Percentiles rank a stretch among this genome's conserved stretches.
These are phyloP conservation scores for Incurvaria masculella DNA, from an alignment of 2,888 invertebrate genomes.

Conservation along the genomic window DNA sequence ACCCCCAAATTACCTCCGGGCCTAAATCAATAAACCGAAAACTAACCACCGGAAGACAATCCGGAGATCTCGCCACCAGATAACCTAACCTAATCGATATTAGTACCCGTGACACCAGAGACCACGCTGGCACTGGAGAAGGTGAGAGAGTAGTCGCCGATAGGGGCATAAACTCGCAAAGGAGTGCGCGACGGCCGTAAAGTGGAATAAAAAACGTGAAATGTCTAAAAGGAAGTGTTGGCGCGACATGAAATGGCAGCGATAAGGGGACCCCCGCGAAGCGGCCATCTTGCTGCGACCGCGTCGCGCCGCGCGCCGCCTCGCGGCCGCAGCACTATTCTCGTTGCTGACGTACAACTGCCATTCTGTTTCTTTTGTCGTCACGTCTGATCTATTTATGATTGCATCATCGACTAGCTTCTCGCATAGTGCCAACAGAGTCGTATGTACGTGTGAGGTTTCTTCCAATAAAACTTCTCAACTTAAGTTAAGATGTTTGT, in stretches of 20 bases:
- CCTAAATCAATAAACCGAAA: constrained; percentile 46
- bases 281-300: constrained; percentile 21
- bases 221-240: constrained; percentile 51
- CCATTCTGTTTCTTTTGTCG: too few relatives aligned
- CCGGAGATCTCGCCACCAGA: constrained; percentile 39
- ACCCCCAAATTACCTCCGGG: constrained; percentile 10
- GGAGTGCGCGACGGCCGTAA: constrained; percentile 51
- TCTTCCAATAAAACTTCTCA: too few relatives aligned
- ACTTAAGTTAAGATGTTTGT: too few relatives aligned
- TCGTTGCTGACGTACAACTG: too few relatives aligned
- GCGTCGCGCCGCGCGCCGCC: too few relatives aligned
- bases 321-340: too few relatives aligned
- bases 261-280: constrained; percentile 53
- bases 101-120: constrained; percentile 53
- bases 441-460: too few relatives aligned
- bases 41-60: constrained; percentile 54
- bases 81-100: constrained; percentile 56
- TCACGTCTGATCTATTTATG: too few relatives aligned
- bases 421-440: too few relatives aligned
- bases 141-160: too few relatives aligned
- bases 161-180: constrained; percentile 47
- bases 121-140: constrained; percentile 28
- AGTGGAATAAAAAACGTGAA: constrained; percentile 57
- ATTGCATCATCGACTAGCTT: too few relatives aligned
- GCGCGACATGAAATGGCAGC: constrained; percentile 20